Conservation (phyloP, 2,113 vertebrate genomes). For the Eulacestoma nigropectus region DNA sequence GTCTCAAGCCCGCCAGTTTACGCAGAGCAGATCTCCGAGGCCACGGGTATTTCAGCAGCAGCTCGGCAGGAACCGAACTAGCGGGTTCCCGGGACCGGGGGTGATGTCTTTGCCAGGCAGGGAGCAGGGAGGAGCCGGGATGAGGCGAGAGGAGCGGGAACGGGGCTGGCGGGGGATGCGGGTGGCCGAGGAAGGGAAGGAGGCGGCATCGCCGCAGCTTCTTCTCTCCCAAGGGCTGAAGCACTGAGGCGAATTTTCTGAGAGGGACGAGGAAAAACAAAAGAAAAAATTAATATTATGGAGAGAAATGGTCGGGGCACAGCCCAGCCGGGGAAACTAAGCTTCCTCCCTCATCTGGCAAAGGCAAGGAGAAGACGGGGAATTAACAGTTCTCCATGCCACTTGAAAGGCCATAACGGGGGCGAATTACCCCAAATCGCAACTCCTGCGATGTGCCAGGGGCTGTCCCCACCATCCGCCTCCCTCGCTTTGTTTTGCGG, state of each 20-base stretch:
- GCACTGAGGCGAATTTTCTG: neutral
- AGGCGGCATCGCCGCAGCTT: neutral
- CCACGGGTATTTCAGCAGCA: neutral
- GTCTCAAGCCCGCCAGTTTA: neutral
- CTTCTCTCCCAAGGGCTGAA: neutral
- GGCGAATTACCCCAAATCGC: neutral
- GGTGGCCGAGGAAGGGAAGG: neutral
- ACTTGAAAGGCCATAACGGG: neutral
- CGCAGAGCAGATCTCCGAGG: neutral
- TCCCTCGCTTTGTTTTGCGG: neutral
- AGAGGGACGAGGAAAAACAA: accelerated
- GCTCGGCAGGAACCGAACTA: neutral
- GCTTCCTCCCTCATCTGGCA: neutral
- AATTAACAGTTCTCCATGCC: neutral
- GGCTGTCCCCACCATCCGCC: neutral
- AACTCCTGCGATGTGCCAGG: neutral
- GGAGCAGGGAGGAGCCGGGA: neutral
- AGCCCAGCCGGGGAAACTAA: neutral
- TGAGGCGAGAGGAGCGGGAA: neutral
- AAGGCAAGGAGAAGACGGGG: neutral
- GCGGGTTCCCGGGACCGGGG: neutral
- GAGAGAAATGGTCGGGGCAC: neutral
- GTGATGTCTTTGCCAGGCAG: neutral
- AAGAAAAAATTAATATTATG: too few species aligned
- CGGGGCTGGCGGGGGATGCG: neutral